Conservation (phyloP, 2,888 invertebrate genomes). For the Drosophila planitibia region DNA sequence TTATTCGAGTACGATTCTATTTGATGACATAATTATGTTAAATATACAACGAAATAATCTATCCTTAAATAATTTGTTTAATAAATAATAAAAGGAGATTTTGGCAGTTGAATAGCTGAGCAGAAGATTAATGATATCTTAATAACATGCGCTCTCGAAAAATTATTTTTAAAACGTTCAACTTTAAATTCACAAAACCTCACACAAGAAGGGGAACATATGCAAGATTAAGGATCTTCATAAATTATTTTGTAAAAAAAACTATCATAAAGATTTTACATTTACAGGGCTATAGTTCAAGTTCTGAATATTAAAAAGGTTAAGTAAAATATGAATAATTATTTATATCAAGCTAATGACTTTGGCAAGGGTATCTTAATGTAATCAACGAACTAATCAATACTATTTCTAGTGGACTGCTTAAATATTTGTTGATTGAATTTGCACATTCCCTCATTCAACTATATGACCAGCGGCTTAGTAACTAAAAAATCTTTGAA, state of each 20-base stretch:
- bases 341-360: neutral
- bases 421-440: conserved; percentile 2
- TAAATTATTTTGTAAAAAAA: neutral
- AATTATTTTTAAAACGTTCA: neutral
- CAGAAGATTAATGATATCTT: conserved; percentile 17
- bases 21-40: conserved; percentile 1
- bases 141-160: neutral
- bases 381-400: neutral
- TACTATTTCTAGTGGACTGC: neutral
- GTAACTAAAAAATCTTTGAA: conserved; percentile 1
- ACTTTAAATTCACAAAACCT: conserved; percentile 1
- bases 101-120: neutral
- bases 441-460: neutral
- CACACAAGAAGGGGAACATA: neutral
- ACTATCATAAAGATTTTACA: neutral
- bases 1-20: neutral
- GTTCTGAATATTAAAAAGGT: too few species aligned
- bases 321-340: neutral
- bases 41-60: neutral
- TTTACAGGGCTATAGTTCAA: conserved; percentile 1
- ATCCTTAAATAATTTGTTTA: neutral
- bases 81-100: neutral
- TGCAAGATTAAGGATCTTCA: conserved; percentile 28
- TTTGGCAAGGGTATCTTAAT: neutral
- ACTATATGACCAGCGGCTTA: neutral